Base-by-base conservation (phyloP, 2,797 vertebrate species). In the Micromesistius poutassou region DNA sequence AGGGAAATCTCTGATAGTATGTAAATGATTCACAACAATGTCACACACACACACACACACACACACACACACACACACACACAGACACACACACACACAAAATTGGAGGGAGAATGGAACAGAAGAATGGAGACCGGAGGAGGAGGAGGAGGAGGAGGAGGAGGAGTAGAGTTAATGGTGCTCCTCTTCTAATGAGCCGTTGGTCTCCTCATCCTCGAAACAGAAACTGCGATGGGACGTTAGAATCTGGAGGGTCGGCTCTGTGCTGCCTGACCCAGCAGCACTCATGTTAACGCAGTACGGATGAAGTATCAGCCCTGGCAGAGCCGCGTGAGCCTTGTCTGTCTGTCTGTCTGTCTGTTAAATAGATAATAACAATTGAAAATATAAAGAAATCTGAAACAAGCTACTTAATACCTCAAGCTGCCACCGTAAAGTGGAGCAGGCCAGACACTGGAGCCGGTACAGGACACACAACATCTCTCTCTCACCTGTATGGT, bases 21-120 rank as follows among this genome's bases (percentile, higher is more conserved):
- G 74, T 84, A 68, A 84, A 82, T 86, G 70, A 86, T 84, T 82
- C 79, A 84, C 72, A 68, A 86, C 72, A 68, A 75, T 76, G 71
- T 76, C 35, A 28, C 62, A 68, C n/a, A 70, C n/a, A 28, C 66
- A 70, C n/a, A 70, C 66, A 70, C 66, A 70, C 66, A 70, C 22
- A 25, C 66, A 70, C 66, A 30, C 22, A 70, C n/a, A 30, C 66
- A 30, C n/a, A 70, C 66, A 70, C 66, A 70, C 66, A 70, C 66
- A 70, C 66, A 70, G 25, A 70, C 66, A 70, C 22, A 25, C 66
- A 70, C 66, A 30, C n/a, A 70, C 66, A 70, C 66, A 14, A 8
- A 70, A 22, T 8, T 38, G 46, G 31, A 9, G 30, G 31, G 13
- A 33, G 30, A 33, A 5, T 33, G 16, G 33, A 35, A 33, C 5